phyloP scores from a whole-genome alignment of 64 coral and sea anemone genomes.

The Dendronephthya gigantea region DNA sequence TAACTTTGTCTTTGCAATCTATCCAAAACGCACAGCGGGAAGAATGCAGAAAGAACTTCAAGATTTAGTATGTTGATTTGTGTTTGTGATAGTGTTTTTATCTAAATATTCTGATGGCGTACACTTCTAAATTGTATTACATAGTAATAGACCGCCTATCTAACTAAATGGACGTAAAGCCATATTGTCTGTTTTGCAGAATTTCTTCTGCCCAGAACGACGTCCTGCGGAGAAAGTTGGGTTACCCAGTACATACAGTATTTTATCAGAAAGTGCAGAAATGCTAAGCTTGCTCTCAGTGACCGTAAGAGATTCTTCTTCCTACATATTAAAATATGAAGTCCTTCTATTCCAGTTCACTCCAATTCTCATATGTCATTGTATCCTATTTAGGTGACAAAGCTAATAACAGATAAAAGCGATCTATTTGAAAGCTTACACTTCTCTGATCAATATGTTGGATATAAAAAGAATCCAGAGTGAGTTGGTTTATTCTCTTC shows the following conservation, averaged over 20 bases:
- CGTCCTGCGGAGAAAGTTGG: conserved; percentile 73
- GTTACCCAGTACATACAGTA: conserved; percentile 60
- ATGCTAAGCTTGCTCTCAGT: conserved; percentile 51
- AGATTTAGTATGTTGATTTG: conserved; percentile 54
- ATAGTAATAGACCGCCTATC: no score
- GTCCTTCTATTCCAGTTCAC: no score
- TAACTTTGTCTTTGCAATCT: conserved; percentile 94
- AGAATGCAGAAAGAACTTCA: conserved; percentile 93
- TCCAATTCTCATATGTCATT: no score
- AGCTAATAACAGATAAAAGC: conserved; percentile 57
- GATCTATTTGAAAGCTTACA: conserved; percentile 86
- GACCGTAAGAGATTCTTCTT: background rate
- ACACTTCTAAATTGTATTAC: no score
- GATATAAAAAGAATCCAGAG: conserved; percentile 82
- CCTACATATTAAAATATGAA: no score
- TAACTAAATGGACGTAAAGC: no score
- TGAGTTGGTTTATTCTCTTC: conserved; percentile 34
- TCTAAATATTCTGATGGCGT: no score
- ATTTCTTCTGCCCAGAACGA: conserved; percentile 89
- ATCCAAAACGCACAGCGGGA: conserved; percentile 79
- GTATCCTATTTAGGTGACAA: conserved; percentile 46
- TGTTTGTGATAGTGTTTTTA: background rate
- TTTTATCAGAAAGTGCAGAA: conserved; percentile 75
- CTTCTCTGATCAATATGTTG: conserved; percentile 94
- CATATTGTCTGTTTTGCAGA: conserved; percentile 24